Percentiles rank a stretch among this genome's conserved stretches.
Evolutionary conservation across 2,797 vertebrate genomes (phyloP).

Genomic region (Pipistrellus pygmaeus): DNA sequence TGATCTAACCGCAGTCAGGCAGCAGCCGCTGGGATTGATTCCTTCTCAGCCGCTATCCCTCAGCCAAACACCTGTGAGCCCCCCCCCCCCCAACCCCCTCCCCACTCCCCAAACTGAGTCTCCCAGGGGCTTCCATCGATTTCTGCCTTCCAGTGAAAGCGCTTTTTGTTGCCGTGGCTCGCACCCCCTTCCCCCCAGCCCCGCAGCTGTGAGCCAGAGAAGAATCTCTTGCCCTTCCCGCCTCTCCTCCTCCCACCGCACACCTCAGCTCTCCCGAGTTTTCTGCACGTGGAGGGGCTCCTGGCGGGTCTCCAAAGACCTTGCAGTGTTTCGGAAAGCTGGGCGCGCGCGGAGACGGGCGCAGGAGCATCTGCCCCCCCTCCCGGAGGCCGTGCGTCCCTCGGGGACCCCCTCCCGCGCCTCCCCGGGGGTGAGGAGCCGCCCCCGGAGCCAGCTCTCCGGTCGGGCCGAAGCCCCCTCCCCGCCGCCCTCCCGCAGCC

Average conservation of each 20-base stretch:
- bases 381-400: neutral
- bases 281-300: constrained; percentile 18
- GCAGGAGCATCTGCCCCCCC: neutral
- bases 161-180: neutral
- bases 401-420: constrained; percentile 42
- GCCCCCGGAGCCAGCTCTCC: neutral
- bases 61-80: neutral
- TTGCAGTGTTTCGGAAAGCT: constrained; percentile 28
- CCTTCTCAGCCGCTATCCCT: neutral
- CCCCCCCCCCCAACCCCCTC: neutral
- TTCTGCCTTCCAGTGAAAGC: constrained; percentile 25
- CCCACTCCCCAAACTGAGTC: too few species aligned
- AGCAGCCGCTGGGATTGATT: neutral
- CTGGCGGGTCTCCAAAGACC: constrained; percentile 62
- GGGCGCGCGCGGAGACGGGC: neutral
- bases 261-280: constrained; percentile 57
- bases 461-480: neutral
- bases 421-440: neutral
- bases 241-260: neutral
- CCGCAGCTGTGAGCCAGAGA: neutral
- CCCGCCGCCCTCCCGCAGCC: constrained; percentile 33
- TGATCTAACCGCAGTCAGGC: neutral
- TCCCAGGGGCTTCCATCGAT: neutral
- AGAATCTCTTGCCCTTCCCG: neutral
- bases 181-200: neutral